A percentile compares a stretch with the other conserved stretches of the same genome.
These are phyloP conservation scores for Semicossyphus pulcher DNA, from an alignment of 2,113 vertebrate species.

Conservation along the genomic window DNA sequence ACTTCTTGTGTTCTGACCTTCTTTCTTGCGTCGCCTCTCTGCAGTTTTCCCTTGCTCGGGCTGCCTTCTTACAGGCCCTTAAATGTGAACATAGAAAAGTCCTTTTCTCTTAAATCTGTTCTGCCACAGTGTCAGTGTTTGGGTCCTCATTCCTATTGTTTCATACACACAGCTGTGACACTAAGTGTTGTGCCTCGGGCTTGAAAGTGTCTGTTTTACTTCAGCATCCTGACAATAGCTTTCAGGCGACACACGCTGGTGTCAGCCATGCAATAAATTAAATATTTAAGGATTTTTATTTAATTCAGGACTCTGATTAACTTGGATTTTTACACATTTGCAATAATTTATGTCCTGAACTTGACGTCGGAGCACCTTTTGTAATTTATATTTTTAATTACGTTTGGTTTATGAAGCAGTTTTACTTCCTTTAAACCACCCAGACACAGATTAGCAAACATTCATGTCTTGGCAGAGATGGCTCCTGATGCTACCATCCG, in stretches of 20 bases:
- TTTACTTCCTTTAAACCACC: neutral
- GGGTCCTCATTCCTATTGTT: neutral
- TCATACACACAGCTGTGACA: neutral
- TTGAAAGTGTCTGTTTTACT: neutral
- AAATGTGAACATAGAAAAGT: too few relatives aligned
- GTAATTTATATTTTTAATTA: neutral
- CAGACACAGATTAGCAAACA: neutral
- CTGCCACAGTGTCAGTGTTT: neutral
- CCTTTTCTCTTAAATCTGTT: neutral
- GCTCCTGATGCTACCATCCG: rapidly evolving
- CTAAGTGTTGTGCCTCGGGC: neutral
- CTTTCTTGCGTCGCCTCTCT: too few relatives aligned
- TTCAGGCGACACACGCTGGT: neutral
- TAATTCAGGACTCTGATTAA: neutral
- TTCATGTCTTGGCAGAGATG: neutral
- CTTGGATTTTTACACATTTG: neutral
- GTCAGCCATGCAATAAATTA: neutral
- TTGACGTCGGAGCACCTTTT: neutral
- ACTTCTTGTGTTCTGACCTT: neutral
- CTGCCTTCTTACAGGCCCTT: too few relatives aligned
- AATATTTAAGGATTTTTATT: neutral
- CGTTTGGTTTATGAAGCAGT: neutral
- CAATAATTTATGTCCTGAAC: neutral
- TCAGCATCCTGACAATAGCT: neutral
- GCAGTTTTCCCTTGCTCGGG: too few relatives aligned